Conservation (phyloP, 2,113 vertebrate species). For the Podarcis cretensis region DNA sequence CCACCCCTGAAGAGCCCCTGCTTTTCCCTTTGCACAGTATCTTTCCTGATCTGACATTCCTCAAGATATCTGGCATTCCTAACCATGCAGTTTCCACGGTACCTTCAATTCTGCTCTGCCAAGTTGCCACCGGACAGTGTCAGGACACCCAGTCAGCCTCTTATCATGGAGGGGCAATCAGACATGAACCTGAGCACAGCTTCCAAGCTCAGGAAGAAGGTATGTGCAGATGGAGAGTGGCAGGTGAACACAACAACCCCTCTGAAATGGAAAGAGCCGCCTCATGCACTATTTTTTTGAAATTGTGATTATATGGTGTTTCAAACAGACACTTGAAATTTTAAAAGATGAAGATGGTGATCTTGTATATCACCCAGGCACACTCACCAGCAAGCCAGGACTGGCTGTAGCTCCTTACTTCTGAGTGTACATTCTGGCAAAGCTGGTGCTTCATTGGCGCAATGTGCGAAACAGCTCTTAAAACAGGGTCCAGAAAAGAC, state of each 20-base stretch:
- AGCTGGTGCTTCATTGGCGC: background rate
- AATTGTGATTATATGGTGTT: background rate
- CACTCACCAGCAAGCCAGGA: background rate
- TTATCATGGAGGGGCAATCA: background rate
- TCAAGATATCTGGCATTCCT: background rate
- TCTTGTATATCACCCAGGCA: background rate
- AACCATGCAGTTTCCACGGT: background rate
- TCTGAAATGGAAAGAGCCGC: background rate
- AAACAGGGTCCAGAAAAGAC: background rate
- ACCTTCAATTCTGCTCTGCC: background rate
- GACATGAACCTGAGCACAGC: background rate
- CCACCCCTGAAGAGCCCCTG: background rate
- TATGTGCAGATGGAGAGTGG: no score
- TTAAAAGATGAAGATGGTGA: background rate
- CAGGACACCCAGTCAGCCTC: background rate
- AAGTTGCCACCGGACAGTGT: background rate
- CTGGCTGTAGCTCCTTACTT: background rate
- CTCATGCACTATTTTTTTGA: no score
- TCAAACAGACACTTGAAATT: background rate
- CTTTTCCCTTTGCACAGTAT: background rate
- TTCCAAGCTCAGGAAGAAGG: background rate
- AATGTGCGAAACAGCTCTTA: background rate
- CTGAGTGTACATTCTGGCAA: background rate
- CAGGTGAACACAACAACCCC: no score
- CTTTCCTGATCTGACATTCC: background rate